Percentiles rank a stretch among this genome's conserved stretches.
phyloP scores from a whole-genome alignment of 2,888 invertebrate genomes.

The Thera obeliscata region DNA sequence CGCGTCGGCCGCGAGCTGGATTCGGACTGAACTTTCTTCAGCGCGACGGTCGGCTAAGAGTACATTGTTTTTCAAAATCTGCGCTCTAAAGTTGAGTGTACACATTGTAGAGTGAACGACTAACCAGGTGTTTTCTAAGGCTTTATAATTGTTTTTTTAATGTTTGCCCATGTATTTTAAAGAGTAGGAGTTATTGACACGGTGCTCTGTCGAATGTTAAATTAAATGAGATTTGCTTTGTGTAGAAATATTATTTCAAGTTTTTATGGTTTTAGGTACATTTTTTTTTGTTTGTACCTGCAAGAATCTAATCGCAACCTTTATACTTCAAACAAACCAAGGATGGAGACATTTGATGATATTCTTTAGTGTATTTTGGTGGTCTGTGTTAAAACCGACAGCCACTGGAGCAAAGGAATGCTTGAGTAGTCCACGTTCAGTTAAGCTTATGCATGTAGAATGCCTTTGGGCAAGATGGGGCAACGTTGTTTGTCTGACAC shows the following conservation, averaged over 20 bases:
- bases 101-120: constrained; percentile 14
- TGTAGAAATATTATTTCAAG: not conserved
- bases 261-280: not conserved
- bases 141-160: not conserved
- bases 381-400: no score
- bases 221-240: not conserved
- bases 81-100: constrained; percentile 29
- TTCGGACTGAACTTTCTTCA: constrained; percentile 50
- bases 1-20: constrained; percentile 52
- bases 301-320: no score
- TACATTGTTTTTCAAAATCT: constrained; percentile 43
- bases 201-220: not conserved
- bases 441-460: no score
- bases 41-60: constrained; percentile 19
- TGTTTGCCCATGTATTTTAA: not conserved
- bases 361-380: no score
- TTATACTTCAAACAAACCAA: no score
- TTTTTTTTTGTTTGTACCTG: not conserved
- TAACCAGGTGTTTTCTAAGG: constrained; percentile 9
- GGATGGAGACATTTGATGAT: no score
- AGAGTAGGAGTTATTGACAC: not conserved
- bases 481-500: no score
- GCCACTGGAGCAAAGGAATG: no score
- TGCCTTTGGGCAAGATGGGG: no score
- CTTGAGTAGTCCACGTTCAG: no score